Conservation (phyloP, 2,888 invertebrate species). For the Sarcophaga caerulescens region DNA sequence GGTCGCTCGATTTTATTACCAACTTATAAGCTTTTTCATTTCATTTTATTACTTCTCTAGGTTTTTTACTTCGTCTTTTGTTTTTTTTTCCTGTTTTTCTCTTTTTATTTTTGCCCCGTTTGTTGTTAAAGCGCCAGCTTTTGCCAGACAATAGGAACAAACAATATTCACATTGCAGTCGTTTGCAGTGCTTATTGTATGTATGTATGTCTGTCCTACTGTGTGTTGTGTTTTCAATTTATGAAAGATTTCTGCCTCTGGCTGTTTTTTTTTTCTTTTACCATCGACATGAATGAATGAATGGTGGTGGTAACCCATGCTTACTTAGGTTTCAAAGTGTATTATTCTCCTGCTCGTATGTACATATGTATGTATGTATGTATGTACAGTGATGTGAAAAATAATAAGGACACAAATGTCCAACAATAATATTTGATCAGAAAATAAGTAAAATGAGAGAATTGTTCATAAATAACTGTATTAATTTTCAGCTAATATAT, state of each 20-base stretch:
- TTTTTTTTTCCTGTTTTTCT: constrained; percentile 43
- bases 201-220: background rate
- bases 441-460: no score
- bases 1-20: constrained; percentile 33
- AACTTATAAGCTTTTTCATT: constrained; percentile 1
- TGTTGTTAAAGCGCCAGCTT: constrained; percentile 46
- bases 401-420: no score
- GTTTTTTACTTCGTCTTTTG: no score
- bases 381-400: no score
- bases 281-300: background rate
- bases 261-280: constrained; percentile 42
- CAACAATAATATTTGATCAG: no score
- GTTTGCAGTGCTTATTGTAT: background rate
- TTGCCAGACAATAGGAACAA: constrained; percentile 23
- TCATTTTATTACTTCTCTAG: no score
- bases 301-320: no score
- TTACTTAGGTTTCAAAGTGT: background rate
- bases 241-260: constrained; percentile 49
- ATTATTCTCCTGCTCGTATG: background rate
- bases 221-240: constrained; percentile 47
- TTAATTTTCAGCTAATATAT: no score
- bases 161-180: constrained; percentile 37
- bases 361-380: no score
- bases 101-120: background rate
- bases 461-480: no score